Conservation (phyloP, 1,140 invertebrate species). For the Laupala kohalensis region DNA sequence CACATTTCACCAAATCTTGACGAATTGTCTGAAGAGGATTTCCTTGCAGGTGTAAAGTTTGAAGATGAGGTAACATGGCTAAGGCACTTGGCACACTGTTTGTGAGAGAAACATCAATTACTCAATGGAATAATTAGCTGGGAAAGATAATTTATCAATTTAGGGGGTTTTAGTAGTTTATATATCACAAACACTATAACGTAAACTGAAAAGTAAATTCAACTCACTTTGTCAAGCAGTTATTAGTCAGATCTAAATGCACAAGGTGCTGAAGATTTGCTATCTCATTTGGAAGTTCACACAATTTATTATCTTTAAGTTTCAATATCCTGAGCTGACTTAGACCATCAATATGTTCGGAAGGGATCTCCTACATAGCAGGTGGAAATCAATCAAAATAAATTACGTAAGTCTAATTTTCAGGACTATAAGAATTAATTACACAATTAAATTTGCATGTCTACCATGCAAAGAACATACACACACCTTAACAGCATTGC, state of each 20-base stretch:
- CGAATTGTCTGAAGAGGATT: slow-evolving; percentile 68
- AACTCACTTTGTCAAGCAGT: slow-evolving; percentile 55
- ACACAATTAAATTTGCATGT: neutral
- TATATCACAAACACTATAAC: neutral
- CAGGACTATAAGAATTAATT: neutral
- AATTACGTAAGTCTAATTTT: neutral
- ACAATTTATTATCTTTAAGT: slow-evolving; percentile 60
- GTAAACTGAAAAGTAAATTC: slow-evolving; percentile 4
- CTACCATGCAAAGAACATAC: neutral
- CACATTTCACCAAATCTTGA: slow-evolving; percentile 63
- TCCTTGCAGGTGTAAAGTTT: slow-evolving; percentile 68
- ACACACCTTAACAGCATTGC: slow-evolving; percentile 60
- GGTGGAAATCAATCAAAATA: neutral
- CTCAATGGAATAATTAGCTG: neutral
- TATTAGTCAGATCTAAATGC: slow-evolving; percentile 71
- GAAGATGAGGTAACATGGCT: slow-evolving; percentile 62
- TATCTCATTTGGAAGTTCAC: slow-evolving; percentile 61
- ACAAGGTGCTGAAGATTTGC: slow-evolving; percentile 56
- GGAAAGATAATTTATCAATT: neutral
- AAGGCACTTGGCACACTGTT: slow-evolving; percentile 60
- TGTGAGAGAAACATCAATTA: neutral
- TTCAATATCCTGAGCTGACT: slow-evolving; percentile 58
- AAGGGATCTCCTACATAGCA: slow-evolving; percentile 42
- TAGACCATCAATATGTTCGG: slow-evolving; percentile 49
- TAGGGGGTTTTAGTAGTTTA: neutral